Evolutionary conservation across 53 echinoderm and acorn worm genomes (phyloP).

Genomic region (Zoroaster sp.): DNA sequence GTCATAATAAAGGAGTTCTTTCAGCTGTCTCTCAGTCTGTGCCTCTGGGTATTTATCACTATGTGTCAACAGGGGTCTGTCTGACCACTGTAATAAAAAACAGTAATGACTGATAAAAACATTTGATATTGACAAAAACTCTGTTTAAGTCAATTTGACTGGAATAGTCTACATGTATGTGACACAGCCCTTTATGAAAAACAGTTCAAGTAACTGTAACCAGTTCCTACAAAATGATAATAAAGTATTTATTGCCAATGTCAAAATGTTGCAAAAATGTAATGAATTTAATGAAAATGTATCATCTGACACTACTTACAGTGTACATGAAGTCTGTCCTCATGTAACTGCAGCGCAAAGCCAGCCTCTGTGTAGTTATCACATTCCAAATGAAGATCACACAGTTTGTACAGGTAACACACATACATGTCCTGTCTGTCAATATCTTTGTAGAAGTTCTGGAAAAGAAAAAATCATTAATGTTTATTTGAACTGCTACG

Average conservation of each 20-base stretch:
- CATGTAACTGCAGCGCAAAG: conserved; percentile 85
- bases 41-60: conserved; percentile 83
- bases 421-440: conserved; percentile 96
- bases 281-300: background rate
- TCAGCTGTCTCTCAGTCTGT: conserved; percentile 86
- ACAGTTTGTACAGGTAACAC: conserved; percentile 94
- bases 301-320: background rate
- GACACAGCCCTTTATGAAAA: no score
- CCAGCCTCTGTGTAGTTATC: conserved; percentile 98
- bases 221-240: no score
- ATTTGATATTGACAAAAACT: background rate
- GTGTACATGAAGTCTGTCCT: conserved; percentile 87
- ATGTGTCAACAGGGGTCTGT: no score
- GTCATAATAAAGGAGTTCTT: conserved; percentile 87
- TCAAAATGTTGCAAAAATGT: background rate
- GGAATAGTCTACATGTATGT: background rate
- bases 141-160: background rate
- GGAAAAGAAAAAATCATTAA: background rate
- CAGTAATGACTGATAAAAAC: background rate
- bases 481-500: no score
- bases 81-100: conserved; percentile 76
- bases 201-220: no score
- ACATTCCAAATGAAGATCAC: conserved; percentile 91
- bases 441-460: conserved; percentile 99
- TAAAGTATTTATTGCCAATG: no score